Conservation (phyloP, 64 coral and sea anemone species). For the Dendronephthya gigantea region DNA sequence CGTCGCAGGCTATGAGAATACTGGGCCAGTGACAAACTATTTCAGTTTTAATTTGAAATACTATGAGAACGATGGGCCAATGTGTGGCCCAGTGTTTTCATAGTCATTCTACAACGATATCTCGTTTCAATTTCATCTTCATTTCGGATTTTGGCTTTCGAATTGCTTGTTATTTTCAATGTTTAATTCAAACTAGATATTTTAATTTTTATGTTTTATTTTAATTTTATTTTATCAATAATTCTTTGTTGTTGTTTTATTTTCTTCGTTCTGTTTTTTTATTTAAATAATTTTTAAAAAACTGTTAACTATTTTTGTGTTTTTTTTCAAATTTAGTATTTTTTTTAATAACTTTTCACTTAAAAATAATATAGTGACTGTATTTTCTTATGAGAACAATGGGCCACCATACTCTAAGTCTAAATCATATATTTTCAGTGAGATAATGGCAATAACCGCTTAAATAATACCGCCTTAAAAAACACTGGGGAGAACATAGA, state of each 20-base stretch:
- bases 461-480: too few species aligned
- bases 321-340: neutral
- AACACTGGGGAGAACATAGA: too few species aligned
- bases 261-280: neutral
- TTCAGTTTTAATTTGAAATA: neutral
- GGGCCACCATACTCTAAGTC: constrained; percentile 1
- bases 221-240: neutral
- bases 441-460: too few species aligned
- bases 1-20: neutral
- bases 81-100: neutral
- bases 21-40: neutral
- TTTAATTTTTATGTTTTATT: neutral
- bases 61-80: neutral
- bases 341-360: neutral
- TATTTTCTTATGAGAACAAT: constrained; percentile 8
- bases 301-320: too few species aligned
- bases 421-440: too few species aligned
- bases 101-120: neutral
- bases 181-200: neutral
- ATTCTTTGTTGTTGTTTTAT: neutral
- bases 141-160: neutral
- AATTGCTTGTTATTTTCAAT: neutral
- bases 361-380: too few species aligned
- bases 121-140: neutral
- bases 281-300: neutral